Evolutionary conservation across 2,888 invertebrate species (phyloP), one percentile per base, ranked within the genome.

Genomic region (Iphiclides podalirius): DNA sequence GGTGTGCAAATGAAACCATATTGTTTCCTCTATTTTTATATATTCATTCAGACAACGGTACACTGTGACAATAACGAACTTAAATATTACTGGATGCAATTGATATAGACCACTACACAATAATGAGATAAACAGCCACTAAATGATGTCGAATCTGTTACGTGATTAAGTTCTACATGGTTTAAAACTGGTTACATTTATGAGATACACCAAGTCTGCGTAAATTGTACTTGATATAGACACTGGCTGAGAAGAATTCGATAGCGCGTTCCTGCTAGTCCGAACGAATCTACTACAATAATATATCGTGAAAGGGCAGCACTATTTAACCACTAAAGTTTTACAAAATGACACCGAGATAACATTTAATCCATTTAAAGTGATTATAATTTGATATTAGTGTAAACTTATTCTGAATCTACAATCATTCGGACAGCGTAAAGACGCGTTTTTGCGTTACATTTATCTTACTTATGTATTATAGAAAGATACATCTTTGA

Each of bases 31-130:
- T 87, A 86, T 83, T 86, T 84, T 83, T 83, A 84, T 86, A 86
- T 86, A 87, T 84, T 88, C 84, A 89, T 85, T 86, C 85, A 85
- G 88, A 90, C 90, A 90, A 89, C 85, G 86, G 85, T 89, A 89
- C 89, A 89, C 80, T 81, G 86, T 89, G 89, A 90, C 87, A 85
- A 74, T 87, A 89, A 89, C 88, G 82, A 89, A 87, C 83, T 82
- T 84, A 87, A 83, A 75, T 11, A 70, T 70, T 79, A 79, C 73
- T 77, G 73, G 76, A 76, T 79, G 70, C 71, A 71, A 73, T 82
- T 72, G 77, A 78, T 81, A 84, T 75, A 81, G 70, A 71, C 64
- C n/a, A 65, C 74, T 75, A 80, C 72, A 71, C 64, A 63, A 65
- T 67, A 71, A 66, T 67, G 66, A 66, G 70, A 70, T 70, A 62